Percentiles rank a stretch among this genome's conserved stretches.
Evolutionary conservation across 2,888 invertebrate species (phyloP).

Genomic region (Agriopis aurantiaria): DNA sequence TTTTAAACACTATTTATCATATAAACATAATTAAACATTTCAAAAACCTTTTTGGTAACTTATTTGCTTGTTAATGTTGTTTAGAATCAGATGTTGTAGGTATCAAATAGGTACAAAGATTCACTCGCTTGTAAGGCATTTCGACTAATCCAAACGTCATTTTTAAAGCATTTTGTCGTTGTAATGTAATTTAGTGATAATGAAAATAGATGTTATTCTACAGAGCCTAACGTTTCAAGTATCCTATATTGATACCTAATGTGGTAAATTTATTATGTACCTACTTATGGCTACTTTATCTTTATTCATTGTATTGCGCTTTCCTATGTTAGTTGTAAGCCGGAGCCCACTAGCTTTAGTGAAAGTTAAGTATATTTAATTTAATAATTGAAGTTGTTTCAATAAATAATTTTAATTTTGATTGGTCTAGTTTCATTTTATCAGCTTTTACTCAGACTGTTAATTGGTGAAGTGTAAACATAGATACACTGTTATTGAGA

Average conservation of each 20-base stretch:
- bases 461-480: constrained; percentile 39
- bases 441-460: constrained; percentile 11
- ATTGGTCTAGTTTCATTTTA: constrained; percentile 50
- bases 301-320: constrained; percentile 75
- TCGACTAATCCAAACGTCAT: constrained; percentile 61
- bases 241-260: constrained; percentile 79
- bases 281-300: constrained; percentile 76
- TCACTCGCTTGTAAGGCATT: constrained; percentile 68
- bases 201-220: constrained; percentile 67
- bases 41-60: constrained; percentile 48
- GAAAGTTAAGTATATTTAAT: constrained; percentile 72
- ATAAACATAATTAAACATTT: constrained; percentile 54
- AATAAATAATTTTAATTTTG: constrained; percentile 85
- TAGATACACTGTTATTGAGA: constrained; percentile 31
- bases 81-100: constrained; percentile 61
- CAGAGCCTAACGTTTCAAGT: constrained; percentile 66
- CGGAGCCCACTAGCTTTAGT: constrained; percentile 80
- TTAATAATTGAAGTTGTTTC: constrained; percentile 83
- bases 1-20: constrained; percentile 44
- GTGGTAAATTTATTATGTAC: constrained; percentile 43
- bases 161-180: constrained; percentile 71
- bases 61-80: constrained; percentile 65
- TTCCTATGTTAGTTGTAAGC: constrained; percentile 76
- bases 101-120: constrained; percentile 78
- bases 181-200: constrained; percentile 67